phyloP scores from a whole-genome alignment of 1,140 invertebrate species.

The Bombus huntii region DNA sequence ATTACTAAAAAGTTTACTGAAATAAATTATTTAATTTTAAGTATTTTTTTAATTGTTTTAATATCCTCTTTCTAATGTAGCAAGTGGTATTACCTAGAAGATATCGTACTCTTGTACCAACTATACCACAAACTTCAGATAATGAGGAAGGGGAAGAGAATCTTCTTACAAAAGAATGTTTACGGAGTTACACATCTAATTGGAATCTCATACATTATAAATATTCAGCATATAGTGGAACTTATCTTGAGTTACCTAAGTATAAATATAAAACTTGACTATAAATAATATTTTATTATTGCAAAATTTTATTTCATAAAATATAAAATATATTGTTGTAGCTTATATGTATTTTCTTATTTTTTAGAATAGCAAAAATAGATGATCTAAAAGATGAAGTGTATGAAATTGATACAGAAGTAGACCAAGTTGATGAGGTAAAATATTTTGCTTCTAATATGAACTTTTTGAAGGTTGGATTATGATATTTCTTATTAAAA shows the following conservation, averaged over 20 bases:
- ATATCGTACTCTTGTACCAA: slow-evolving; percentile 89
- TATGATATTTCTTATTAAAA: not conserved
- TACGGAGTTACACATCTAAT: slow-evolving; percentile 92
- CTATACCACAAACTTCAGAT: slow-evolving; percentile 82
- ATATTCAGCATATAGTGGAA: slow-evolving; percentile 92
- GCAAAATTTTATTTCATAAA: not conserved
- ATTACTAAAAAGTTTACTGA: not conserved
- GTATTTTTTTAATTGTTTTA: not conserved
- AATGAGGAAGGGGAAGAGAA: slow-evolving; percentile 82
- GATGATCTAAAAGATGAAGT: slow-evolving; percentile 90
- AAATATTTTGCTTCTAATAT: slow-evolving; percentile 28
- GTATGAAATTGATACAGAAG: slow-evolving; percentile 94
- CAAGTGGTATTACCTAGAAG: slow-evolving; percentile 90
- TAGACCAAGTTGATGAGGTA: slow-evolving; percentile 91
- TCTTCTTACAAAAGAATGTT: slow-evolving; percentile 92
- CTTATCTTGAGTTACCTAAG: slow-evolving; percentile 93
- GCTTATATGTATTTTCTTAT: slow-evolving; percentile 24
- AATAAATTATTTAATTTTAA: not conserved
- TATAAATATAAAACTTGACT: slow-evolving; percentile 73
- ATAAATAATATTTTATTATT: not conserved
- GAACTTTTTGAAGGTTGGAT: not conserved
- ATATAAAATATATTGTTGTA: slow-evolving; percentile 6
- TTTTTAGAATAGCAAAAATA: slow-evolving; percentile 84
- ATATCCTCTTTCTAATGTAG: slow-evolving; percentile 78
- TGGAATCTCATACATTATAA: slow-evolving; percentile 95